Evolutionary conservation across 2,113 vertebrate species (phyloP).

Genomic region (Theristicus caerulescens): DNA sequence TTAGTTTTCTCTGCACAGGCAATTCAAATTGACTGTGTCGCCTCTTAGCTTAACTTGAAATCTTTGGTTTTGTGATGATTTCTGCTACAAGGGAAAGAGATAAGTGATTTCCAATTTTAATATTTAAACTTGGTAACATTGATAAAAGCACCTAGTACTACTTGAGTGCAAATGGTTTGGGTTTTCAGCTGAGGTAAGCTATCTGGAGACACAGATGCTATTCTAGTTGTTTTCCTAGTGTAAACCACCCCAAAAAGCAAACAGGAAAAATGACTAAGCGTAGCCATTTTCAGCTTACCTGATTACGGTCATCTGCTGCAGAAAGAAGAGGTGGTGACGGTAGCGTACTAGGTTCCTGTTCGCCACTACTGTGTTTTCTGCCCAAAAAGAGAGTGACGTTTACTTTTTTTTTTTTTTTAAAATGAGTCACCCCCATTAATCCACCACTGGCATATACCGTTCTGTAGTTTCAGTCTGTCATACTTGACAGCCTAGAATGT

Average conservation of each 20-base stretch:
- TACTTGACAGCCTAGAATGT: neutral
- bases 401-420: neutral
- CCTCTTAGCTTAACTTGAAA: neutral
- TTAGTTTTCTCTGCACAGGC: neutral
- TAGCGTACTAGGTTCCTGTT: conserved; percentile 88
- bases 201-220: neutral
- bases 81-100: neutral
- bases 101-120: neutral
- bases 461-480: neutral
- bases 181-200: neutral
- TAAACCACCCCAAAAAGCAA: neutral
- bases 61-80: neutral
- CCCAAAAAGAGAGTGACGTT: neutral
- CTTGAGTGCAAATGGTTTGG: neutral
- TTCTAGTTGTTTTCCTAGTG: neutral
- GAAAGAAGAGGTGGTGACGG: conserved; percentile 91
- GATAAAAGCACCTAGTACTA: neutral
- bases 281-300: conserved; percentile 75
- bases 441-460: neutral
- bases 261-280: neutral
- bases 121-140: neutral
- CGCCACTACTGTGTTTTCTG: conserved; percentile 98
- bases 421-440: neutral
- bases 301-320: conserved; percentile 84
- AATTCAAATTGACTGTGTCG: neutral